These are phyloP conservation scores for Proisotoma minuta DNA, from an alignment of 2,888 invertebrate species.

Conservation along the genomic window DNA sequence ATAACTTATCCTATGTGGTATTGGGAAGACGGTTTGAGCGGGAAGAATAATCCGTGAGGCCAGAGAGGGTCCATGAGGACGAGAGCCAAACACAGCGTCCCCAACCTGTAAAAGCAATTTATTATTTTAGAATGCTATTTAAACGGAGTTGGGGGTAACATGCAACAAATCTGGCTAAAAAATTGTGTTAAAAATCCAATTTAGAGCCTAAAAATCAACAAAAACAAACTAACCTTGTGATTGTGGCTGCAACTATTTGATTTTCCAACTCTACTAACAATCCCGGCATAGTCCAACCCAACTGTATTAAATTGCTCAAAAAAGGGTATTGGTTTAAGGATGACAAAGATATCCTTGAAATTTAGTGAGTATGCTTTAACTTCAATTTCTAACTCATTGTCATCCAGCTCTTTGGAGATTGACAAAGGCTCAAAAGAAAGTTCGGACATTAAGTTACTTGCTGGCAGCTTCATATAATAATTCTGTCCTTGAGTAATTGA, in stretches of 20 bases:
- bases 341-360: background rate
- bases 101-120: no score
- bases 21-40: background rate
- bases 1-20: conserved; percentile 10
- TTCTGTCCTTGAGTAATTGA: no score
- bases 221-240: no score
- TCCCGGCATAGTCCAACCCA: background rate
- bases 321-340: background rate
- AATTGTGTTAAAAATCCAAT: no score
- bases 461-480: background rate
- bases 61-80: background rate
- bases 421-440: background rate
- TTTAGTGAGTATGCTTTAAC: background rate
- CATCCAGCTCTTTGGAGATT: background rate
- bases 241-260: no score
- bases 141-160: no score
- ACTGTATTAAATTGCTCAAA: background rate
- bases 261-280: background rate
- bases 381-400: background rate
- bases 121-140: no score
- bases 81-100: conserved; percentile 2
- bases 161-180: no score
- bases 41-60: background rate
- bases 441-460: background rate
- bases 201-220: no score